Base-by-base conservation (phyloP, 37 sponge, comb jelly and placozoan species). In the Cliona cf. orientalis region DNA sequence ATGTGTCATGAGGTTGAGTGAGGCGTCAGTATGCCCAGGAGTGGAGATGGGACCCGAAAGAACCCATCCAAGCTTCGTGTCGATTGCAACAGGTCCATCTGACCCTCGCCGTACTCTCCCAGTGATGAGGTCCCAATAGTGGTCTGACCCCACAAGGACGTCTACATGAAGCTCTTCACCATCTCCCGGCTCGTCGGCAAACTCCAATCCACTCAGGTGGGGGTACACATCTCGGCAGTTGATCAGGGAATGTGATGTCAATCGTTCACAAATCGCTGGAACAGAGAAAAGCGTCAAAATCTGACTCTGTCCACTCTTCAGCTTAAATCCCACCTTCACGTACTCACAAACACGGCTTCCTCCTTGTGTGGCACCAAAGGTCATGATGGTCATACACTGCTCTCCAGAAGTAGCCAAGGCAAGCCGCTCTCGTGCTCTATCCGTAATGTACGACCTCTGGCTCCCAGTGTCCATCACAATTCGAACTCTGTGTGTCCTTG, bases 261-360 rank as follows among this genome's bases (percentile, higher is more conserved):
- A 32, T n/a, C 70, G 80, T 36, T 66, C 80, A 80, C 80, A 80
- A 37, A 80, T 80, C 3, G 56, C 31, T 5, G 80, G 80, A 4
- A 80, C 80, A 32, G 57, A 34, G 58, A 80, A 68, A 14, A 80
- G 57, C 22, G 69, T 53, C 6, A 80, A 37, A 28, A 37, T 32
- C 9, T 36, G 37, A 11, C 1, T 68, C 34, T 68, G 35, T 23
- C 70, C 68, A 68, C 21, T 65, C 46, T 43, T 80, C 58, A 53
- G n/a, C 69, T 32, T 46, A 2, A 80, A 39, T 11, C 80, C 80
- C n/a, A 80, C 17, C 36, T 25, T 69, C 21, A 80, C 69, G 45
- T 55, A 66, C 14, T 78, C 79, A 78, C 58, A 66, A 3, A 29
- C 32, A 19, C 39, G 69, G 1, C 35, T 40, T 25, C 36, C 38